A percentile compares a stretch with the other conserved stretches of the same genome.
Conservation (phyloP, 2,888 invertebrate genomes). For the Thalpophila matura region DNA sequence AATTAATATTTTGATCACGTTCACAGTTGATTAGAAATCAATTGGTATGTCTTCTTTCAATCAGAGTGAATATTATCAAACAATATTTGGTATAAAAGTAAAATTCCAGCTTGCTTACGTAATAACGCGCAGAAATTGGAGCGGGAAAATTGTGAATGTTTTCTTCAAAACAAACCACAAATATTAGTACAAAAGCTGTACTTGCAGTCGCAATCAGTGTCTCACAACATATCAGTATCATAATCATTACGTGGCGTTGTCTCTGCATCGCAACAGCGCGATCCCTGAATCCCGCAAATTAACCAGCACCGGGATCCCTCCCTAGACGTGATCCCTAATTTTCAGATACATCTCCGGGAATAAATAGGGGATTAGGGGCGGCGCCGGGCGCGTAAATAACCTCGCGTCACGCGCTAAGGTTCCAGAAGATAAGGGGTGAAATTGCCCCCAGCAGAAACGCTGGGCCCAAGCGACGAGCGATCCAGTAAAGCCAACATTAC, state of each 20-base stretch:
- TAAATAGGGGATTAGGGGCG: constrained; percentile 90
- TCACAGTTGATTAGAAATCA: constrained; percentile 33
- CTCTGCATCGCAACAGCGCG: constrained; percentile 52
- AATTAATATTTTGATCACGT: constrained; percentile 21
- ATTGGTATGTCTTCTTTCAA: constrained; percentile 40
- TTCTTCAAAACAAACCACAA: constrained; percentile 13
- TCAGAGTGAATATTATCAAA: constrained; percentile 25
- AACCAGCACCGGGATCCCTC: constrained; percentile 75
- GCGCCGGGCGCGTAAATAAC: constrained; percentile 88
- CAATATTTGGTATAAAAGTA: constrained; percentile 10
- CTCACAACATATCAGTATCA: constrained; percentile 41
- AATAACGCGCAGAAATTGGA: neutral
- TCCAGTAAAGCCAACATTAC: constrained; percentile 47
- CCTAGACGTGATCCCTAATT: constrained; percentile 89
- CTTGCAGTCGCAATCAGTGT: constrained; percentile 38
- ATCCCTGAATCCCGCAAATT: constrained; percentile 82
- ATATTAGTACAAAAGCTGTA: neutral
- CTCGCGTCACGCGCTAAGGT: constrained; percentile 83
- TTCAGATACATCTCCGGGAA: constrained; percentile 90
- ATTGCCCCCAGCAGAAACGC: constrained; percentile 78
- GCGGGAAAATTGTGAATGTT: neutral
- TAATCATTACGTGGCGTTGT: constrained; percentile 52
- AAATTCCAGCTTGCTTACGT: constrained; percentile 13
- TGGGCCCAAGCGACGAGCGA: constrained; percentile 66
- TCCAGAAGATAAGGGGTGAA: constrained; percentile 84